Base-by-base conservation (phyloP, 2,113 vertebrate species). In the Centropristis striata region DNA sequence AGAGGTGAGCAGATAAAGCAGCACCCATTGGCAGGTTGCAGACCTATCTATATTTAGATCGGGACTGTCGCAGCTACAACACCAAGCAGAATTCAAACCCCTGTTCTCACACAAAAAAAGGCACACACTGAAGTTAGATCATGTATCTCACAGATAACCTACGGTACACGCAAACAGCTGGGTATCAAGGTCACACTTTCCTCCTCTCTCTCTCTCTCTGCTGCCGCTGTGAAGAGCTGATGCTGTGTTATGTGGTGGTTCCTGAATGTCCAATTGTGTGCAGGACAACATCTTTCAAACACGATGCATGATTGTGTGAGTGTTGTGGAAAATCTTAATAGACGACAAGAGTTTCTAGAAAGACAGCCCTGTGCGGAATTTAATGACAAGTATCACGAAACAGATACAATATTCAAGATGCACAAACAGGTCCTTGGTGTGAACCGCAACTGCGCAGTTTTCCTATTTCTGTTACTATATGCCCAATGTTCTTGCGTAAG, bases 41-140 rank as follows among this genome's bases (percentile, higher is more conserved):
- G 79, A 88, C 77, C 83, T 57, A 63, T 86, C 92, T 94, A 94
- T 93, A 92, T 94, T 92, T 94, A 95, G 91, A 91, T 84, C 80
- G 63, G 89, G 21, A 79, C 79, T 92, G 88, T 88, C 78, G 78
- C 86, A 91, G 85, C 84, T 84, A 71, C 76, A 85, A 77, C 83
- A 67, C 80, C 71, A 88, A 90, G 85, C 89, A 88, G 79, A 92
- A 84, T 84, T 90, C 66, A 89, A 92, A 92, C 84, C 84, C 74
- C 81, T 80, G 71, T 73, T 87, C 74, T 71, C 66, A 60, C 78
- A 80, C 55, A 42, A 70, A 25, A 86, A 87, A 55, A 65, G 21
- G 79, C 47, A 55, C 66, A 68, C 53, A 25, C 68, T 27, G 59
- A 73, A 66, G 76, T 76, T 71, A 82, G 75, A 75, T 80, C 50